These are phyloP conservation scores for Apostichopus leukothele DNA, from an alignment of 53 echinoderm and acorn worm species.

Conservation along the genomic window DNA sequence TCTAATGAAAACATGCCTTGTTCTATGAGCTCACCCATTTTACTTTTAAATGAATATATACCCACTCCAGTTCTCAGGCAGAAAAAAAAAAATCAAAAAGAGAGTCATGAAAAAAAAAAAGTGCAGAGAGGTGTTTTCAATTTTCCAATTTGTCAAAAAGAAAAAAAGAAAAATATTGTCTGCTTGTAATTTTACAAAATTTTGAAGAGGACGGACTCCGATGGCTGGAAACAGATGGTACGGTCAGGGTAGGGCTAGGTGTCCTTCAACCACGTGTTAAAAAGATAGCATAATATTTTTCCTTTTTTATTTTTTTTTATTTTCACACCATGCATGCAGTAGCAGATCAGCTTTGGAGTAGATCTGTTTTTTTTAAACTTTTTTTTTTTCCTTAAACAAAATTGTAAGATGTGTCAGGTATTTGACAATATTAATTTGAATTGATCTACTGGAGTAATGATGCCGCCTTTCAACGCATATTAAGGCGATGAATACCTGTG, in stretches of 20 bases:
- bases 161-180: neutral
- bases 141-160: neutral
- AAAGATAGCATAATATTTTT: no score
- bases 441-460: no score
- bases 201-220: neutral
- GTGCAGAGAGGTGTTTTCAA: constrained; percentile 16
- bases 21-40: neutral
- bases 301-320: no score
- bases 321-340: no score
- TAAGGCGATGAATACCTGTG: no score
- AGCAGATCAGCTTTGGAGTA: no score
- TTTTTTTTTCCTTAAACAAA: no score
- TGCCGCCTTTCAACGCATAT: no score
- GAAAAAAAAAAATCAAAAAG: neutral
- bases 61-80: neutral
- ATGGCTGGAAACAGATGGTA: neutral
- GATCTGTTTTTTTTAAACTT: no score
- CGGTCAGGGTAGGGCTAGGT: neutral
- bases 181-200: neutral
- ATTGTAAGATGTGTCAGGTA: no score
- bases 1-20: constrained; percentile 43
- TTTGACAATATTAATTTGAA: no score
- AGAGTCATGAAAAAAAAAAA: neutral
- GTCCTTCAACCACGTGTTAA: neutral
- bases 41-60: neutral